phyloP scores from a whole-genome alignment of 1,140 invertebrate species.

The Pogonomyrmex barbatus region DNA sequence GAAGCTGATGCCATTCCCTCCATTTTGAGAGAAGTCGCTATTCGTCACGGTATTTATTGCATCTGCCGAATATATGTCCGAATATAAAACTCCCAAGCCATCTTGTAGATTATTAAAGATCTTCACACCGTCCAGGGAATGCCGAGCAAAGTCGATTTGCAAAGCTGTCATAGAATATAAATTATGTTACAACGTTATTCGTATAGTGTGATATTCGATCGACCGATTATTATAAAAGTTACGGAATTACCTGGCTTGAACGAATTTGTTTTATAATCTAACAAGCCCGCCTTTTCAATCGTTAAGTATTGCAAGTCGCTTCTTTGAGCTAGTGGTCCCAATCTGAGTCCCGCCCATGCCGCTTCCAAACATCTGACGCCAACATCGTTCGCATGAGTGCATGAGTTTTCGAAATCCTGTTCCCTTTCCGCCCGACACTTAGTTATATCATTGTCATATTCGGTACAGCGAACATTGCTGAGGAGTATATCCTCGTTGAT shows the following conservation, averaged over 20 bases:
- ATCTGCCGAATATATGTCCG: slow-evolving; percentile 94
- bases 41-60: slow-evolving; percentile 94
- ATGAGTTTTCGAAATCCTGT: slow-evolving; percentile 95
- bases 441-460: slow-evolving; percentile 96
- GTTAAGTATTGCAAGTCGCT: slow-evolving; percentile 95
- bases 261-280: slow-evolving; percentile 96
- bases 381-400: slow-evolving; percentile 94
- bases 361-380: slow-evolving; percentile 95
- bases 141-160: slow-evolving; percentile 98
- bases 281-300: slow-evolving; percentile 96
- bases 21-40: slow-evolving; percentile 95
- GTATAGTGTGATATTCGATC: background rate
- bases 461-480: slow-evolving; percentile 95
- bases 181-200: background rate
- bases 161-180: slow-evolving; percentile 88
- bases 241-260: slow-evolving; percentile 91
- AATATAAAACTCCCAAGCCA: slow-evolving; percentile 95
- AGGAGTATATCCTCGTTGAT: slow-evolving; percentile 92
- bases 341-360: slow-evolving; percentile 96
- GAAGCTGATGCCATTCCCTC: slow-evolving; percentile 95
- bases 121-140: slow-evolving; percentile 94
- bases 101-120: slow-evolving; percentile 94
- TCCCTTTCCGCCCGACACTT: slow-evolving; percentile 93
- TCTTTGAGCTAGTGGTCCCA: slow-evolving; percentile 94
- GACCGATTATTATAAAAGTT: background rate